Base-by-base conservation (phyloP, 2,113 vertebrate species). In the Podarcis raffonei region DNA sequence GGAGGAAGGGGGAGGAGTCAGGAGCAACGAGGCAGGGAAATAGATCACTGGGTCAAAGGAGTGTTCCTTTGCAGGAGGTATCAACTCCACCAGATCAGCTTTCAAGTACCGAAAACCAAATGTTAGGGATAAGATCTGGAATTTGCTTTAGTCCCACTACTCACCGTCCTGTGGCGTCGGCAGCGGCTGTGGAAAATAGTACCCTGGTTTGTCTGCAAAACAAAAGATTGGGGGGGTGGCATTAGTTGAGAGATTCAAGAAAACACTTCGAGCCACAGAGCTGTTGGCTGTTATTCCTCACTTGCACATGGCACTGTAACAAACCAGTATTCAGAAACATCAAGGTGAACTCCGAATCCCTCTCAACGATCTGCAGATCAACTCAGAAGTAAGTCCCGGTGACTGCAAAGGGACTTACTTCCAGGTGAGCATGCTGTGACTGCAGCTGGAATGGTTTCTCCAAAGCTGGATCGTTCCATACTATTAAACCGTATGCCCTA, bases 171-270 rank as follows among this genome's bases (percentile, higher is more conserved):
- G 97, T 1, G 96, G 97, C 0, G 91, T 85, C 0, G 97, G 95
- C 81, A 97, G 97, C 0, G 96, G 95, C 59, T 97, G 97, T 0
- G 98, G 97, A 92, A 99, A 98, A 92, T 98, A 98, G 89, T 94
- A 96, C 48, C 97, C 98, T 82, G 98, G 99, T 95, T 99, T 99
- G 96, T 99, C 99, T 99, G 97, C 84, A 97, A 86, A 78, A 97
- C 81, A 79, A 89, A 93, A 92, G 48, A 87, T 35, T 89, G 89
- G 80, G 87, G 86, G 0, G 11, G 25, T 32, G 57, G 32, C 22
- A 39, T 37, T 25, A 53, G 62, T 3, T 62, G 37, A 1, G 0
- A 25, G 79, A 18, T 80, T 27, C 2, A 20, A 80, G 80, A 80
- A 81, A 12, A 32, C 0, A 6, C 1, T 59, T 62, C 11, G 30